Base-by-base conservation (phyloP, 2,888 invertebrate species). In the Dioctria linearis region DNA sequence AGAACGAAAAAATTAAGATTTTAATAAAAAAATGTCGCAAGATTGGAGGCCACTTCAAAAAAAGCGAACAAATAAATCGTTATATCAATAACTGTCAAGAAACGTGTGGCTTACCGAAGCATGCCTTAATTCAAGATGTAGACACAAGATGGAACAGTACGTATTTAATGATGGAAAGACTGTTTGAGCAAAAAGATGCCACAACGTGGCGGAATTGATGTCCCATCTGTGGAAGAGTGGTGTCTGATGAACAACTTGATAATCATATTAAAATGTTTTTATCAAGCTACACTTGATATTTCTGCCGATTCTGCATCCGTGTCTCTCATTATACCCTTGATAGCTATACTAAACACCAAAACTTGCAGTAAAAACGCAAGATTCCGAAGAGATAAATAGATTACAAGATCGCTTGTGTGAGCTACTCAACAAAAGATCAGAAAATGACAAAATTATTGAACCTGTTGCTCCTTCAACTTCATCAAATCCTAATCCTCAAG, bases 11-110 rank as follows among this genome's bases (percentile, higher is more conserved):
- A 39, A 63, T n/a, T n/a, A n/a, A n/a, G n/a, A n/a, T n/a, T n/a
- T n/a, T n/a, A n/a, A n/a, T n/a, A n/a, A n/a, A n/a, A n/a, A n/a
- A n/a, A n/a, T n/a, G n/a, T n/a, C n/a, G n/a, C n/a, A n/a, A n/a
- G n/a, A n/a, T n/a, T n/a, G 63, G 5, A 63, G 63, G 63, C 37
- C 39, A 63, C 40, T 63, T 63, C 63, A 63, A 63, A 39, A 63
- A 11, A 39, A 63, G 63, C 40, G 63, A 63, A 37, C 63, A 63
- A 63, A 37, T 37, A 63, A 63, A 63, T 11, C 63, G 63, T 9
- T 63, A 63, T 63, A 3, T 63, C 39, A 63, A 25, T 37, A 4
- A 63, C 5, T 63, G 5, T 63, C 63, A 63, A 63, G 63, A 63
- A 39, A 37, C 63, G 40, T 63, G 63, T 46, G 46, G 46, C 5